Percentiles rank a stretch among this genome's conserved stretches.
These are phyloP conservation scores for Brachymystax lenok DNA, from an alignment of 2,797 vertebrate species.

Conservation along the genomic window DNA sequence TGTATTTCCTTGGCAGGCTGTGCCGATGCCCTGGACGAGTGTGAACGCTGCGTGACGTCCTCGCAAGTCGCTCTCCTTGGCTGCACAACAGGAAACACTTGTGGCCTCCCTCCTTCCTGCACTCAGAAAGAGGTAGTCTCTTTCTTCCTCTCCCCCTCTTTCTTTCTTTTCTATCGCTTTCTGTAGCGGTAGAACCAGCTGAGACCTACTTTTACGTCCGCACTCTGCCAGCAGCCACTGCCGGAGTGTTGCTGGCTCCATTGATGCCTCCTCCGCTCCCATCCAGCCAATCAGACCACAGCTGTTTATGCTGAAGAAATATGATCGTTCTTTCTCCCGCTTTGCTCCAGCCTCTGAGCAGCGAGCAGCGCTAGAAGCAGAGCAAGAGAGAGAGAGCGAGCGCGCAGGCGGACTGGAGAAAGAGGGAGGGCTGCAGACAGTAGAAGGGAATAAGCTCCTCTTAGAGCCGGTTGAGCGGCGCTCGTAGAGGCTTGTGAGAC, in stretches of 20 bases:
- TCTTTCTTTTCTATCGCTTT: slow-evolving; percentile 20
- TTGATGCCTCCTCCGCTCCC: slow-evolving; percentile 41
- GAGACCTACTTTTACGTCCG: slow-evolving; percentile 69
- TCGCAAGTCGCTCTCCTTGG: slow-evolving; percentile 69
- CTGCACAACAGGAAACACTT: slow-evolving; percentile 86
- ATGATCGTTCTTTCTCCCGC: slow-evolving; percentile 9
- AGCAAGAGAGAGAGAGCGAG: slow-evolving; percentile 16
- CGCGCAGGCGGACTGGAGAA: slow-evolving; percentile 47
- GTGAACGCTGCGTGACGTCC: slow-evolving; percentile 76
- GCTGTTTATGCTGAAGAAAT: not conserved
- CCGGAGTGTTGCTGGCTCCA: slow-evolving; percentile 26
- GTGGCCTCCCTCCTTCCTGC: slow-evolving; percentile 80
- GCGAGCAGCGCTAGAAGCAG: not conserved
- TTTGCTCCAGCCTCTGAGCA: slow-evolving; percentile 32
- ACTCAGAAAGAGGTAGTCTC: slow-evolving; percentile 71
- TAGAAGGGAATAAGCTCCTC: slow-evolving; percentile 49
- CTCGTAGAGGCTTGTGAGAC: slow-evolving; percentile 43
- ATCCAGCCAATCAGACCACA: slow-evolving; percentile 31
- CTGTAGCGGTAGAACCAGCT: slow-evolving; percentile 48
- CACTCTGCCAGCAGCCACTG: slow-evolving; percentile 41
- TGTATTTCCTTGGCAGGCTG: slow-evolving; percentile 27
- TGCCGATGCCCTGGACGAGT: slow-evolving; percentile 61
- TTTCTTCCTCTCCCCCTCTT: slow-evolving; percentile 20
- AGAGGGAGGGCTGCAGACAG: slow-evolving; percentile 60
- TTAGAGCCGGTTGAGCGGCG: slow-evolving; percentile 38